These are phyloP conservation scores for Pyrocoelia pectoralis DNA, from an alignment of 2,888 invertebrate species.

Conservation along the genomic window DNA sequence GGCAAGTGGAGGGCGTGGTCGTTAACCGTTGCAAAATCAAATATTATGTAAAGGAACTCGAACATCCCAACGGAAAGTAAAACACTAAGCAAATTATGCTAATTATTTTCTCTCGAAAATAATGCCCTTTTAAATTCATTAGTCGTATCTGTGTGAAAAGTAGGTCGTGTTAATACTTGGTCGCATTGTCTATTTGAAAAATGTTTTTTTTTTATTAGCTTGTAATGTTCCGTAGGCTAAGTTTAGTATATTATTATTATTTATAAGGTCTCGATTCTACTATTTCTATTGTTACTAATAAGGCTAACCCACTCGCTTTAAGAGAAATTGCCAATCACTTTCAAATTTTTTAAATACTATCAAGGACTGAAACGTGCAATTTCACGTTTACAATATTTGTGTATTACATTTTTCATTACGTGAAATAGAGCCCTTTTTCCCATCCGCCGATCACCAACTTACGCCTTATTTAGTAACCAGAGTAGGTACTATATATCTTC, in stretches of 20 bases:
- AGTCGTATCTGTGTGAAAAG: constrained; percentile 13
- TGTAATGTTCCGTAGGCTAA: neutral
- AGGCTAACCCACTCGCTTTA: constrained; percentile 21
- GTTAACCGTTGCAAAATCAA: neutral
- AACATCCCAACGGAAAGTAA: too few relatives aligned
- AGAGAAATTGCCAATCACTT: constrained; percentile 23
- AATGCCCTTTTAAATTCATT: constrained; percentile 23
- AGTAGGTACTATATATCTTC: too few relatives aligned
- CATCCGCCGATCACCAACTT: too few relatives aligned
- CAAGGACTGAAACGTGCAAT: constrained; percentile 12
- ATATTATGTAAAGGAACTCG: too few relatives aligned
- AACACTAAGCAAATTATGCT: constrained; percentile 7
- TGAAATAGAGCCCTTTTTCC: too few relatives aligned
- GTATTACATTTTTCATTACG: too few relatives aligned
- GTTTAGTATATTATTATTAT: constrained; percentile 4
- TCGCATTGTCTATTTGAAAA: constrained; percentile 9
- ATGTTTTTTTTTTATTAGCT: neutral
- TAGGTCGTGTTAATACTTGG: constrained; percentile 13
- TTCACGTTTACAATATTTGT: too few relatives aligned
- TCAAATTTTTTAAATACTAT: constrained; percentile 13
- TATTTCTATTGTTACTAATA: constrained; percentile 18
- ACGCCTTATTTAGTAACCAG: too few relatives aligned
- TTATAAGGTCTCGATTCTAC: constrained; percentile 3
- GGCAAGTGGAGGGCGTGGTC: neutral
- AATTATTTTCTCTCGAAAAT: constrained; percentile 21